Evolutionary conservation across 2,888 invertebrate genomes (phyloP).

Genomic region (Anarsia innoxiella): DNA sequence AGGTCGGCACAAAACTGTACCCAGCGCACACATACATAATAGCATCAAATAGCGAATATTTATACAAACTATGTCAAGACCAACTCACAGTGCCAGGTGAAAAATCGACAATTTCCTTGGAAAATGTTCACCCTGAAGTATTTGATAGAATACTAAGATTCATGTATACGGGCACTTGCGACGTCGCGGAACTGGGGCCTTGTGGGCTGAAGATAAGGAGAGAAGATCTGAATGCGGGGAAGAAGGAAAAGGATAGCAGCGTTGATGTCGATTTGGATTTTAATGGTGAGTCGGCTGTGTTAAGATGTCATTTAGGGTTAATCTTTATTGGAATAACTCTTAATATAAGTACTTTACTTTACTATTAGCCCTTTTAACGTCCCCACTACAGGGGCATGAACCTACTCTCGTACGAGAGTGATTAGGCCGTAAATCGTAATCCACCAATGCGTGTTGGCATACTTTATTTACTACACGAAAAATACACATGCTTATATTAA

Average conservation of each 20-base stretch:
- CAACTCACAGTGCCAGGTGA: slow-evolving; percentile 33
- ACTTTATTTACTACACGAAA: too few species aligned
- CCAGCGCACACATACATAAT: slow-evolving; percentile 85
- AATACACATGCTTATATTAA: too few species aligned
- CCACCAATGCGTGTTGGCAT: too few species aligned
- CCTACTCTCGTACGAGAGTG: too few species aligned
- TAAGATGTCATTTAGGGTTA: too few species aligned
- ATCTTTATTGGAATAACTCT: too few species aligned
- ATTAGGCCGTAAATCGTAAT: too few species aligned
- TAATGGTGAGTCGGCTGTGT: slow-evolving; percentile 51
- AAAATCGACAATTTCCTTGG: slow-evolving; percentile 58
- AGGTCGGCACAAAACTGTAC: slow-evolving; percentile 77
- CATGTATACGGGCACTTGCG: slow-evolving; percentile 82
- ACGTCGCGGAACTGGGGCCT: slow-evolving; percentile 71
- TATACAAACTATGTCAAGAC: slow-evolving; percentile 73
- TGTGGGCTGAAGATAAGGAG: slow-evolving; percentile 60
- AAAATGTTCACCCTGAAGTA: slow-evolving; percentile 76
- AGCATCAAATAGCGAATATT: slow-evolving; percentile 76
- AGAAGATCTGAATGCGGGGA: slow-evolving; percentile 46
- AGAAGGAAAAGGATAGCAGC: slow-evolving; percentile 41
- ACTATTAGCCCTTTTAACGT: too few species aligned
- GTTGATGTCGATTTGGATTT: slow-evolving; percentile 36
- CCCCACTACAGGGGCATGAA: too few species aligned
- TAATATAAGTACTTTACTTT: too few species aligned
- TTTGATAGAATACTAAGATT: slow-evolving; percentile 80